Evolutionary conservation across 2,113 vertebrate species (phyloP).

Genomic region (Oreotragus oreotragus): DNA sequence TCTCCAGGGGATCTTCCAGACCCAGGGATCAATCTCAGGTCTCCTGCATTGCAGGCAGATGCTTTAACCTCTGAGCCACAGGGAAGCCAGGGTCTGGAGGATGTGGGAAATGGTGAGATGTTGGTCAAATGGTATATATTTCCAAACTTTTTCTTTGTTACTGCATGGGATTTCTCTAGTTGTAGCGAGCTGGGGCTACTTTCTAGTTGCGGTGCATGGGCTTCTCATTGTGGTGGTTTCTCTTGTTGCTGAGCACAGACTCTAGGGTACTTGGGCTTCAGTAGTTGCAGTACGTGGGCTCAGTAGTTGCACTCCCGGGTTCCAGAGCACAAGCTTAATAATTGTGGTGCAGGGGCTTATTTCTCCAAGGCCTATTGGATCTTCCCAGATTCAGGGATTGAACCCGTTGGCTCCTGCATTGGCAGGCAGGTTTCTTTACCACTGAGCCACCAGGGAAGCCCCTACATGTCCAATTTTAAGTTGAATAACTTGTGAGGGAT

Average conservation of each 20-base stretch:
- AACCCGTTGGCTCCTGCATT: fast-evolving
- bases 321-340: not conserved
- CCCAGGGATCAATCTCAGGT: no score
- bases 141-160: not conserved
- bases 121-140: not conserved
- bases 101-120: not conserved
- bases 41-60: no score
- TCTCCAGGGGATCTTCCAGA: no score
- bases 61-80: no score
- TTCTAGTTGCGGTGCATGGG: not conserved
- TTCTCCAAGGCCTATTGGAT: not conserved
- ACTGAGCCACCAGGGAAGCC: not conserved
- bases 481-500: not conserved
- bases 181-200: not conserved
- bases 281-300: not conserved
- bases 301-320: not conserved
- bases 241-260: not conserved
- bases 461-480: not conserved
- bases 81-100: not conserved
- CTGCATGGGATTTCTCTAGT: not conserved
- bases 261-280: not conserved
- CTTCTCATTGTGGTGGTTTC: not conserved
- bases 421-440: not conserved
- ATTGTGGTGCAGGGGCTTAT: not conserved
- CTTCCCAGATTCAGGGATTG: not conserved